phyloP scores from a whole-genome alignment of 2,797 vertebrate genomes.

The Coregonus suidteri region DNA sequence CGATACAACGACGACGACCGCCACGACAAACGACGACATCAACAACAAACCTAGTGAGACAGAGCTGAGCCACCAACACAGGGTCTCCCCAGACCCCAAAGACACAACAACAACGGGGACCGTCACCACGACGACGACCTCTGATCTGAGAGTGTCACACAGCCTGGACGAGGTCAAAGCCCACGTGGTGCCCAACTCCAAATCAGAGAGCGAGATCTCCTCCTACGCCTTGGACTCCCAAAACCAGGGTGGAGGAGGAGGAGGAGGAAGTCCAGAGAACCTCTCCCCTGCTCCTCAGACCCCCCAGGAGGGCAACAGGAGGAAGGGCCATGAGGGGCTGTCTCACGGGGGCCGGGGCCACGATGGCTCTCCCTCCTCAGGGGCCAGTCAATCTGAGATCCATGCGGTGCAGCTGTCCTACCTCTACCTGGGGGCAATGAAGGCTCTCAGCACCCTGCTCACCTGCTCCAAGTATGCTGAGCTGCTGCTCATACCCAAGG shows the following conservation, averaged over 20 bases:
- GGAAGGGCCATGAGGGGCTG: conserved; percentile 81
- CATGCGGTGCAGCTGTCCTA: conserved; percentile 94
- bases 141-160: conserved; percentile 78
- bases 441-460: conserved; percentile 90
- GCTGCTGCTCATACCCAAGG: conserved; percentile 94
- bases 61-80: conserved; percentile 56
- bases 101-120: conserved; percentile 32
- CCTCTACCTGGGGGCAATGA: conserved; percentile 96
- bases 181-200: conserved; percentile 74
- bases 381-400: conserved; percentile 82
- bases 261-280: conserved; percentile 44
- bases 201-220: conserved; percentile 84
- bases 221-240: conserved; percentile 76
- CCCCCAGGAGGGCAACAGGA: conserved; percentile 77
- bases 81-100: conserved; percentile 69
- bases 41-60: conserved; percentile 4
- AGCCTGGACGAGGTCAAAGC: conserved; percentile 86
- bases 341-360: conserved; percentile 78
- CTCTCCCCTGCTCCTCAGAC: conserved; percentile 66
- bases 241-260: conserved; percentile 59
- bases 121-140: not conserved
- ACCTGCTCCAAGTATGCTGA: conserved; percentile 98
- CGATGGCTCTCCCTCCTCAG: conserved; percentile 57
- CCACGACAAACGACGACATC: conserved; percentile 43
- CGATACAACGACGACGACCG: conserved; percentile 67